Evolutionary conservation across 2,888 invertebrate genomes (phyloP), one percentile per base, ranked within the genome.

Genomic region (Callyntrura guangdongensis): DNA sequence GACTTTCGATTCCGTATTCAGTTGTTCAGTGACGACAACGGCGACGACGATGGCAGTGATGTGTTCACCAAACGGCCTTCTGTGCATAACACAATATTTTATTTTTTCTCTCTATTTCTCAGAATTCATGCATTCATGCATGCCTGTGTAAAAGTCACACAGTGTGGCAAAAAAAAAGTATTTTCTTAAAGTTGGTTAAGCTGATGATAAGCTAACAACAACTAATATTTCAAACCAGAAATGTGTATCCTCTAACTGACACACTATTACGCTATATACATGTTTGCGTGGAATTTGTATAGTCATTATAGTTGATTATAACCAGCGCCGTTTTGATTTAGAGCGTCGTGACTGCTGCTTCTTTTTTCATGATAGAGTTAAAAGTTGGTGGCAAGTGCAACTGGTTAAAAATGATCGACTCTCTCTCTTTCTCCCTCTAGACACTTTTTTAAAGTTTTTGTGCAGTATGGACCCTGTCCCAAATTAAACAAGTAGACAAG

Each of bases 321-420:
- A 22, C 49, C 47, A 53, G 22, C 49, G 49, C 47, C 2, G 49
- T 84, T 84, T 84, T 84, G 84, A 84, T 84, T 84, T 84, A 84
- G 69, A 72, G 72, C 84, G 69, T 84, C 84, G 84, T 84, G 84
- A 84, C 84, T 83, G 45, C 81, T 64, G 22, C 64, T 64, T 9
- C 49, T 67, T 56, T 27, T 82, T 84, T 84, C 69, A 84, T 12
- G 84, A 53, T 53, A 25, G 36, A 6, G 3, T 36, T 69, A 84
- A 84, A 84, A 69, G 56, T 69, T 69, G 84, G 69, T 69, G 69
- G 53, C 69, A 82, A 82, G 61, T 74, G 74, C 74, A 74, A 74
- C 25, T 49, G 61, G 67, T 67, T n/a, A 67, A 84, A 84, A 84
- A 84, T 36, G 69, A 36, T 69, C 84, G 84, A 27, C 53, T 84